phyloP scores from a whole-genome alignment of 2,888 invertebrate genomes.

The Troides oblongomaculatus region DNA sequence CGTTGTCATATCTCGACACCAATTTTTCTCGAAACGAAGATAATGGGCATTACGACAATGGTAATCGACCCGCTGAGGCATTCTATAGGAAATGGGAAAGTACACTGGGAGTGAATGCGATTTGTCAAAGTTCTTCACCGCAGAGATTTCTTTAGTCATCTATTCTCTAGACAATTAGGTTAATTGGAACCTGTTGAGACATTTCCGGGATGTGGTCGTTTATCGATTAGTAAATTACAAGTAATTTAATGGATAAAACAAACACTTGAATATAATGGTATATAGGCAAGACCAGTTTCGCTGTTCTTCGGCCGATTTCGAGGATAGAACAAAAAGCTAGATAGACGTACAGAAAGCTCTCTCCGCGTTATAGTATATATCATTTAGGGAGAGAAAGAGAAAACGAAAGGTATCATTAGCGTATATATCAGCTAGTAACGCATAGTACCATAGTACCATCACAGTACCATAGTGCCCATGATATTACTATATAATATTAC shows the following conservation, averaged over 20 bases:
- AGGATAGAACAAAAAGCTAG: no score
- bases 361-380: no score
- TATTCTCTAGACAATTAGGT: conserved; percentile 6
- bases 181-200: background rate
- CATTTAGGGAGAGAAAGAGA: no score
- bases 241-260: background rate
- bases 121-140: conserved; percentile 19
- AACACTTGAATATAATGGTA: background rate
- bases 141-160: conserved; percentile 16
- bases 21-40: conserved; percentile 26
- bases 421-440: no score
- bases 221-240: background rate
- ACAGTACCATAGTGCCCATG: no score
- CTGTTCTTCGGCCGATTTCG: no score
- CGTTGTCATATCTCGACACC: conserved; percentile 24
- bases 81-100: conserved; percentile 27
- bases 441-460: no score
- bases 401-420: no score
- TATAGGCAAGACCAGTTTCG: no score
- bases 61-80: conserved; percentile 20
- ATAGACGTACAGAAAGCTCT: no score
- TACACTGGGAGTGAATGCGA: conserved; percentile 15
- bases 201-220: background rate
- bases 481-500: no score
- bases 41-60: conserved; percentile 25